A percentile compares a stretch with the other conserved stretches of the same genome.
Conservation (phyloP, 2,113 vertebrate genomes). For the Eupsittula cactorum region DNA sequence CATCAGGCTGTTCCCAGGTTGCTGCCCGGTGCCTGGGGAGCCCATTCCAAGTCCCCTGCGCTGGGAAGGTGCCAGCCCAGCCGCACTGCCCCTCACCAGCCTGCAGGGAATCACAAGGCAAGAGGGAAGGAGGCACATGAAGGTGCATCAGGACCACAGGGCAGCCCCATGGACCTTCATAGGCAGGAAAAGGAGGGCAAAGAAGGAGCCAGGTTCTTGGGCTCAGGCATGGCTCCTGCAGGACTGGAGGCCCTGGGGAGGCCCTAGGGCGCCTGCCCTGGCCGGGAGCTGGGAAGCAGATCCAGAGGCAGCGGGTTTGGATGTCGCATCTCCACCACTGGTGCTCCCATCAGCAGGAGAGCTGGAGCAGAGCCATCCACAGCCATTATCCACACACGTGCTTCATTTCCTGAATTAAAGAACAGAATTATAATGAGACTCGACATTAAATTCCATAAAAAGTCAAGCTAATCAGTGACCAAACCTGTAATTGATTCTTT, state of each 20-base stretch:
- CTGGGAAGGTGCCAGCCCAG: fast-evolving
- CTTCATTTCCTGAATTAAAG: constrained; percentile 42
- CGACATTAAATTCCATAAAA: constrained; percentile 55
- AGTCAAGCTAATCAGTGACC: constrained; percentile 66
- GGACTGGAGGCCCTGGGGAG: not conserved
- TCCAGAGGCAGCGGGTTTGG: not conserved
- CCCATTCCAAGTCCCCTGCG: not conserved
- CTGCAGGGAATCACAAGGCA: fast-evolving
- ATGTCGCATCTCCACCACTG: not conserved
- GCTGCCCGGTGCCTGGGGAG: not conserved
- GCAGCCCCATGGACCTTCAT: not conserved
- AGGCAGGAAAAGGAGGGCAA: not conserved
- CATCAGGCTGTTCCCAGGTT: fast-evolving
- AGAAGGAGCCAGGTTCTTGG: not conserved
- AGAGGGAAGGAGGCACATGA: fast-evolving
- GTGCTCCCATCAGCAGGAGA: not conserved
- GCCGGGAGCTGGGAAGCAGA: not conserved
- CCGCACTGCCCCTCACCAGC: not conserved
- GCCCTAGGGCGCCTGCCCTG: not conserved
- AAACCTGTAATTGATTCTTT: constrained; percentile 72
- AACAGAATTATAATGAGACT: constrained; percentile 28
- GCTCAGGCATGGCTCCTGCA: fast-evolving
- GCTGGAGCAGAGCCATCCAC: not conserved
- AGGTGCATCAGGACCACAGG: not conserved
- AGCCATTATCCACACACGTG: not conserved